Evolutionary conservation across 2,113 vertebrate genomes (phyloP).

Genomic region (Cephalopterus ornatus): DNA sequence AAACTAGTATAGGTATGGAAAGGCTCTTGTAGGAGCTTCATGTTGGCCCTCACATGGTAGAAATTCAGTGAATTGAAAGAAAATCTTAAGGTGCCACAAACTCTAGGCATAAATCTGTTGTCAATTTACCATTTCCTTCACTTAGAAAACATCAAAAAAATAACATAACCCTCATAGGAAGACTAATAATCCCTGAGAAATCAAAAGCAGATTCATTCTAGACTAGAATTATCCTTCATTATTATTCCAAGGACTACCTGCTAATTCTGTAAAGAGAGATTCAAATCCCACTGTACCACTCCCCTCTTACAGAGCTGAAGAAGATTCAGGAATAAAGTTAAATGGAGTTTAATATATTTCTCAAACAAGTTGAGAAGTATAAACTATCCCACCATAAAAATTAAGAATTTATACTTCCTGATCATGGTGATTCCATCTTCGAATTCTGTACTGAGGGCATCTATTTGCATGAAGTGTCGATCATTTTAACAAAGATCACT

Average conservation of each 20-base stretch:
- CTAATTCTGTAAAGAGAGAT: neutral
- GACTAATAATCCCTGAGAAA: neutral
- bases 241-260: neutral
- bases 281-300: neutral
- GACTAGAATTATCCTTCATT: neutral
- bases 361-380: neutral
- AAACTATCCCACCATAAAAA: neutral
- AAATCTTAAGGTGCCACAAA: neutral
- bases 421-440: neutral
- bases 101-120: neutral
- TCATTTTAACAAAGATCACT: neutral
- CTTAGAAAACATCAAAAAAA: neutral
- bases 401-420: neutral
- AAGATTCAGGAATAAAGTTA: neutral
- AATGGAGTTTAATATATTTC: neutral
- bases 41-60: neutral
- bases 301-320: neutral
- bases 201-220: neutral
- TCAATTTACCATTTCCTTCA: neutral
- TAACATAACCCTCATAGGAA: neutral
- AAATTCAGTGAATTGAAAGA: neutral
- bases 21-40: accelerated
- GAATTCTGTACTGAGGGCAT: neutral
- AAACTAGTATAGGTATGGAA: neutral
- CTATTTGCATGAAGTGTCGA: neutral